These are phyloP conservation scores for Hylomyscus alleni DNA, from an alignment of 2,797 vertebrate genomes.

Conservation along the genomic window DNA sequence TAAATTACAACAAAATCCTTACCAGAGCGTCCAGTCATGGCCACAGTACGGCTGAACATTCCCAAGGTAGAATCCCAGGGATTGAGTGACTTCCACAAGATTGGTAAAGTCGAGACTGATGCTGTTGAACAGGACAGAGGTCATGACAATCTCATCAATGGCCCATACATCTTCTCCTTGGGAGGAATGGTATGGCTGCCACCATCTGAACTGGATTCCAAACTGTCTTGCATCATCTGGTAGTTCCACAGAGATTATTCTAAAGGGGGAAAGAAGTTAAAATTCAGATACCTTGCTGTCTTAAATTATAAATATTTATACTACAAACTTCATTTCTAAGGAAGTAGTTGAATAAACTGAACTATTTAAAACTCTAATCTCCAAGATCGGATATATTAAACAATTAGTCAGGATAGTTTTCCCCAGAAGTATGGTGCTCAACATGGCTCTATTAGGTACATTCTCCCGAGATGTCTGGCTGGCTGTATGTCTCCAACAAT, in stretches of 20 bases:
- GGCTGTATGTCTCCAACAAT: background rate
- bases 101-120: constrained; percentile 99
- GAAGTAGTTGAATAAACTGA: background rate
- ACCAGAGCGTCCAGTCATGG: constrained; percentile 99
- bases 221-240: constrained; percentile 95
- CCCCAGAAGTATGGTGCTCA: background rate
- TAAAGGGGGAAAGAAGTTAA: constrained; percentile 80
- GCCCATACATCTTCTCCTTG: constrained; percentile 98
- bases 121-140: constrained; percentile 98
- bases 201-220: constrained; percentile 99
- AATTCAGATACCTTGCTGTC: constrained; percentile 34
- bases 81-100: constrained; percentile 97
- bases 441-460: background rate
- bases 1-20: constrained; percentile 75
- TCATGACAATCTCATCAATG: constrained; percentile 99
- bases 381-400: background rate
- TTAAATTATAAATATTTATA: constrained; percentile 44
- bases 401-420: background rate
- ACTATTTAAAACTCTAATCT: background rate
- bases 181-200: constrained; percentile 98
- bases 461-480: constrained; percentile 28
- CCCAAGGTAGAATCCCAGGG: constrained; percentile 99
- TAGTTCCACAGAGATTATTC: constrained; percentile 98
- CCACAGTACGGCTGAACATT: constrained; percentile 98
- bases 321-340: background rate